Evolutionary conservation across 2,113 vertebrate genomes (phyloP).

Genomic region (Pelvicachromis taeniatus): DNA sequence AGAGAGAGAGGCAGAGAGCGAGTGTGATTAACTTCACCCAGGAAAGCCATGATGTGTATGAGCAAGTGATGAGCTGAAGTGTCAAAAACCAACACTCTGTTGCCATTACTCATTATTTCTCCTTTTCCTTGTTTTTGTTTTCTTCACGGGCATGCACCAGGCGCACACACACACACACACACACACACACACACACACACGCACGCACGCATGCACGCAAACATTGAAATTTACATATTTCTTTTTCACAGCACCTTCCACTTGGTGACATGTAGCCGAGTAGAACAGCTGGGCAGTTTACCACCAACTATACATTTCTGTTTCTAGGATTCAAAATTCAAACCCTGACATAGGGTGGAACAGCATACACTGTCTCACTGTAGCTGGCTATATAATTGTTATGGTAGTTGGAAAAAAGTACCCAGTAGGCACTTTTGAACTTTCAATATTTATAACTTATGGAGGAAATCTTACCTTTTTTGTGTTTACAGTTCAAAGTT

Average conservation of each 20-base stretch:
- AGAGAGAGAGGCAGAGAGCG: neutral
- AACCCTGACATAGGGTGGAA: neutral
- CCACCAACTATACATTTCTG: neutral
- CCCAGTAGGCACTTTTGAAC: neutral
- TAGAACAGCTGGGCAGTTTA: neutral
- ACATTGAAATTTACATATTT: neutral
- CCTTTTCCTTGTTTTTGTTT: neutral
- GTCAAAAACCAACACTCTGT: constrained; percentile 47
- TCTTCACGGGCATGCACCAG: neutral
- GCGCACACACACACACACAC: neutral
- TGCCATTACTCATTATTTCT: constrained; percentile 30
- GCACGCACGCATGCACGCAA: neutral
- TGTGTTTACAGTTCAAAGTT: neutral
- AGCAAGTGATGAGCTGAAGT: constrained; percentile 56
- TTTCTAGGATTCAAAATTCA: neutral
- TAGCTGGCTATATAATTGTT: neutral
- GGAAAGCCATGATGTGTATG: constrained; percentile 50
- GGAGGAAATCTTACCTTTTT: neutral
- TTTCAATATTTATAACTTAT: neutral
- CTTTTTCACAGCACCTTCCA: neutral
- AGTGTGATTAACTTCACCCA: constrained; percentile 41
- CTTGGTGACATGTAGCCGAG: neutral
- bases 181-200: neutral
- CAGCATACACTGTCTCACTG: neutral
- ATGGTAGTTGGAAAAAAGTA: neutral